phyloP scores from a whole-genome alignment of 2,113 vertebrate species.

The Dipodomys ordii region DNA sequence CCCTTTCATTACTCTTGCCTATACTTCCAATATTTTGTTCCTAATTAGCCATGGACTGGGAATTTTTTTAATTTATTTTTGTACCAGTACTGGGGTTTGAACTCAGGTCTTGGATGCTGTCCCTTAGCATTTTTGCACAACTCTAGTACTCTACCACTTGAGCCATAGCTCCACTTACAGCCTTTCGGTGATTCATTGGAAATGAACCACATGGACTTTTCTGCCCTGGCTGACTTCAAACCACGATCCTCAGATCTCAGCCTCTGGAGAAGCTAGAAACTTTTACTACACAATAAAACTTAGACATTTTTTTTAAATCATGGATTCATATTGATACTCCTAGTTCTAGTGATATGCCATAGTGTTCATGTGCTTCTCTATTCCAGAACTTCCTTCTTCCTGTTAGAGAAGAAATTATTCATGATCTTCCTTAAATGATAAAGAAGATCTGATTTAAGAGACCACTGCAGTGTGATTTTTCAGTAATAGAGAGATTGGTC shows the following conservation, averaged over 20 bases:
- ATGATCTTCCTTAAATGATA: background rate
- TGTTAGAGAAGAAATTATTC: background rate
- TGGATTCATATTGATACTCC: background rate
- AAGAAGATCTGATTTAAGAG: background rate
- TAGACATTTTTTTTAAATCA: background rate
- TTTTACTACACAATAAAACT: background rate
- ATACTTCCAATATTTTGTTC: background rate
- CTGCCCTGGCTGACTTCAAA: too few species aligned
- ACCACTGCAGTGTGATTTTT: background rate
- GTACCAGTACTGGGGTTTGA: too few species aligned
- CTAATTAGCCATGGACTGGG: background rate
- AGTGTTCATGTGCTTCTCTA: background rate
- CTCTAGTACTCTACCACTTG: too few species aligned
- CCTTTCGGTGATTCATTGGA: too few species aligned
- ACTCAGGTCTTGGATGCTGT: too few species aligned
- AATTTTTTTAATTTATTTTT: too few species aligned
- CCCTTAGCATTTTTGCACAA: too few species aligned
- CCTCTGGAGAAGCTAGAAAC: background rate
- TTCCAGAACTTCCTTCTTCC: slow-evolving; percentile 8
- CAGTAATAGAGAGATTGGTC: background rate
- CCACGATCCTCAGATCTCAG: too few species aligned
- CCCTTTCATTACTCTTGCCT: background rate
- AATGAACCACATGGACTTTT: too few species aligned
- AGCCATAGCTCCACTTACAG: too few species aligned
- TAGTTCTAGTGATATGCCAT: background rate